Evolutionary conservation across 2,113 vertebrate genomes (phyloP), one percentile per base, ranked within the genome.

Genomic region (Varanus salvator): DNA sequence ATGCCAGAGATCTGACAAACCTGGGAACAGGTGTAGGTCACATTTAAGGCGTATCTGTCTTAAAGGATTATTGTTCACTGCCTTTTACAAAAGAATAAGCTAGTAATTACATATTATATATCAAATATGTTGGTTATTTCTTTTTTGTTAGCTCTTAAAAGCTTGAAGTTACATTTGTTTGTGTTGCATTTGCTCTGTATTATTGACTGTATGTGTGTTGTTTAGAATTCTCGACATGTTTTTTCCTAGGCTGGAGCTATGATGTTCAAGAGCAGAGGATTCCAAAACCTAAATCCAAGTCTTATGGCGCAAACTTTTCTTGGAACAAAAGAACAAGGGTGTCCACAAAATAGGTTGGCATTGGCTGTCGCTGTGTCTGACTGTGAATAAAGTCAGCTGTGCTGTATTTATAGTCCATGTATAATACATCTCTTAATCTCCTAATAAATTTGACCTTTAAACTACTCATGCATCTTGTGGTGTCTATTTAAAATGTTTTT

Each of bases 301-400:
- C 99, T 94, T 99, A 99, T 0, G 99, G 98, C 34, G 98, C 98
- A 93, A 99, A 99, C 97, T 99, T 99, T 97, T 99, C 99, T 95
- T 99, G 99, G 99, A 97, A 99, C 97, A 99, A 98, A 97, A 98
- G 99, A 97, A 99, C 98, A 93, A 97, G 98, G 95, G 98, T 99
- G 92, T 98, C 99, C 77, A 98, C 98, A 91, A 99, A 99, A 97
- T 99, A 98, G 97, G 96, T 95, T 94, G 95, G 96, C 97, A 96
- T 94, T 95, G 89, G 88, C 96, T 96, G 87, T 96, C 94, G 96
- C 93, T 96, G 93, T 94, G 82, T 95, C 91, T 94, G 96, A 96
- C 95, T 92, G 90, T 91, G 95, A 97, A 96, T 96, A 92, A 97
- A 98, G 97, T 98, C 98, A 98, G 97, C 97, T 97, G 97, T 96